Base-by-base conservation (phyloP, 2,888 invertebrate genomes). In the Rotaria sp. region DNA sequence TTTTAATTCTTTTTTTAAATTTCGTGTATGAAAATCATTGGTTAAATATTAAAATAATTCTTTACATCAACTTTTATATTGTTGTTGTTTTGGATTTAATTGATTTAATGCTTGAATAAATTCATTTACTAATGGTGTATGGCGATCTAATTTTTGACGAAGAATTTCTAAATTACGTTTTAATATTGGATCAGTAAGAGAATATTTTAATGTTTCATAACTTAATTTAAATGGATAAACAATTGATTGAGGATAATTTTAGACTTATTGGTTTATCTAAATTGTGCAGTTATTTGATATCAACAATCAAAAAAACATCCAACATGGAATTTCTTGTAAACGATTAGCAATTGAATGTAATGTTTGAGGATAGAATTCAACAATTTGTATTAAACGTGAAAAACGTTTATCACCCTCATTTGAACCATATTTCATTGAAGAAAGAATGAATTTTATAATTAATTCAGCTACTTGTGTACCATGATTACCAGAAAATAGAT, bases 231-330 rank as follows among this genome's bases (percentile, higher is more conserved):
- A n/a, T n/a, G n/a, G n/a, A n/a, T n/a, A 86, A 45, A 86, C 52
- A 26, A 86, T 48, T 7, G 86, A 85, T 38, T 85, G 85, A 41
- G 86, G 86, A 75, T 86, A 86, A 21, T 80, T 67, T 13, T 85
- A 74, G n/a, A n/a, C n/a, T n/a, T n/a, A 87, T 87, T 30, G 89
- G 89, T 87, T 91, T 91, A 88, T 92, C 91, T 84, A 92, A 88
- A 38, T n/a, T 91, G 87, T 3, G 91, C 90, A 87, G 94, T 91
- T 87, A 94, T 91, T 89, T 94, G 94, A 84, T 93, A 93, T 87
- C 93, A 92, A 94, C 94, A 94, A 50, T 92, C 90, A n/a, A 7
- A 94, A 89, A 89, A 94, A 94, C 92, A 94, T 93, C 94, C 94
- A 94, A 52, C 92, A 92, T 5, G 94, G 94, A 67, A 94, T 92